Percentiles rank a stretch among this genome's conserved stretches.
Evolutionary conservation across 2,888 invertebrate genomes (phyloP).

Genomic region (Drosophila rubida): DNA sequence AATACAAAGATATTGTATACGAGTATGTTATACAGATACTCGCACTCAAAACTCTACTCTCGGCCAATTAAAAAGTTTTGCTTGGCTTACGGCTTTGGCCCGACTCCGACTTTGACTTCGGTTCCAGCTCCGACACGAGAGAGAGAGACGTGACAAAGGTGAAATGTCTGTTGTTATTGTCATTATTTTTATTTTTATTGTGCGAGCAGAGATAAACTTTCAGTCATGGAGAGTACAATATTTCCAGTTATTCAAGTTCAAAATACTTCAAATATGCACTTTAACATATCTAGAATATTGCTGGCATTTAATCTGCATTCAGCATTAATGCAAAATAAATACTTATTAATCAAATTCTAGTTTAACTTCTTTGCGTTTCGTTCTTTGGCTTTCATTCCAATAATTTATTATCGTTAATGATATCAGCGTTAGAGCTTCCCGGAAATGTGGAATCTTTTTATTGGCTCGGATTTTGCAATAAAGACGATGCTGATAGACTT

Average conservation of each 20-base stretch:
- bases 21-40: not conserved
- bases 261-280: conserved; percentile 4
- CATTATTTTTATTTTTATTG: conserved; percentile 21
- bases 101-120: not conserved
- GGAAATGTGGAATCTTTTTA: conserved; percentile 6
- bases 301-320: conserved; percentile 6
- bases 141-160: conserved; percentile 68
- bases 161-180: conserved; percentile 47
- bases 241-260: conserved; percentile 9
- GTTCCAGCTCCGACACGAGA: not conserved
- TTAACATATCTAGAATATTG: conserved; percentile 6
- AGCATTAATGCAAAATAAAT: conserved; percentile 1
- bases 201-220: conserved; percentile 25
- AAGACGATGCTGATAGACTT: not conserved
- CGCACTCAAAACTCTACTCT: conserved; percentile 8
- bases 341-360: conserved; percentile 13
- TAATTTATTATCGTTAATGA: not conserved
- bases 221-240: conserved; percentile 10
- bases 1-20: not conserved
- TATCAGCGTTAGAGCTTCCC: conserved; percentile 19
- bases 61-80: conserved; percentile 69
- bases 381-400: conserved; percentile 21
- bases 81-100: conserved; percentile 37
- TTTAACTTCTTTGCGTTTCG: conserved; percentile 1
- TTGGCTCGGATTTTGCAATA: not conserved